phyloP scores from a whole-genome alignment of 2,113 vertebrate genomes.

The Osmerus eperlanus region DNA sequence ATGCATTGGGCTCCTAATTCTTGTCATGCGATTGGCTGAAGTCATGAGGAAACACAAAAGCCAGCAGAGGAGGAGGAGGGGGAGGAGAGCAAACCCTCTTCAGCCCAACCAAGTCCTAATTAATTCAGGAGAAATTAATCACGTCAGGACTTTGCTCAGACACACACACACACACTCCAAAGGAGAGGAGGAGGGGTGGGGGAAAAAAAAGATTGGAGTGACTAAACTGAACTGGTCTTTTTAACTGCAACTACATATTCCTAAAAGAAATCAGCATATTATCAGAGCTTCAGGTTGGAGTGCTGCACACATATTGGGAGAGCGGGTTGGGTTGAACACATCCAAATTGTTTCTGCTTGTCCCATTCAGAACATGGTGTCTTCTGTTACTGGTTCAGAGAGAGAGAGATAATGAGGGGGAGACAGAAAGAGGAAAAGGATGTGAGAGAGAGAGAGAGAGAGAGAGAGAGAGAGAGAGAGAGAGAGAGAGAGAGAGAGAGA shows the following conservation, averaged over 20 bases:
- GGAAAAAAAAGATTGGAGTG: too few relatives aligned
- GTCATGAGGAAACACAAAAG: conserved; percentile 46
- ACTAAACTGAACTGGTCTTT: neutral
- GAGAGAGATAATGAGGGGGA: neutral
- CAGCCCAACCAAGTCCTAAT: conserved; percentile 70
- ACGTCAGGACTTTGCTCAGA: conserved; percentile 68
- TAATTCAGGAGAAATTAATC: conserved; percentile 87
- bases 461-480: neutral
- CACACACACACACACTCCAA: conserved; percentile 26
- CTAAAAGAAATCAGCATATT: neutral
- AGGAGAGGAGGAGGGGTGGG: neutral
- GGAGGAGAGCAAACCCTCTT: conserved; percentile 38
- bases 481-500: neutral
- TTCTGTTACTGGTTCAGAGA: neutral
- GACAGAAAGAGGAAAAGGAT: conserved; percentile 10
- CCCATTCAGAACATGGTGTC: neutral
- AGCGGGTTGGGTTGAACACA: neutral
- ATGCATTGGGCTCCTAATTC: conserved; percentile 51
- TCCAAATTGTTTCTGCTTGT: neutral
- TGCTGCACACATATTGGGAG: too few relatives aligned
- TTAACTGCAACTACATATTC: neutral
- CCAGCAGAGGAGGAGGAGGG: neutral
- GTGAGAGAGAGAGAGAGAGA: neutral
- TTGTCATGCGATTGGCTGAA: conserved; percentile 49
- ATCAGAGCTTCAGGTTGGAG: too few relatives aligned